These are phyloP conservation scores for Lateolabrax maculatus DNA, from an alignment of 2,797 vertebrate genomes.

Conservation along the genomic window DNA sequence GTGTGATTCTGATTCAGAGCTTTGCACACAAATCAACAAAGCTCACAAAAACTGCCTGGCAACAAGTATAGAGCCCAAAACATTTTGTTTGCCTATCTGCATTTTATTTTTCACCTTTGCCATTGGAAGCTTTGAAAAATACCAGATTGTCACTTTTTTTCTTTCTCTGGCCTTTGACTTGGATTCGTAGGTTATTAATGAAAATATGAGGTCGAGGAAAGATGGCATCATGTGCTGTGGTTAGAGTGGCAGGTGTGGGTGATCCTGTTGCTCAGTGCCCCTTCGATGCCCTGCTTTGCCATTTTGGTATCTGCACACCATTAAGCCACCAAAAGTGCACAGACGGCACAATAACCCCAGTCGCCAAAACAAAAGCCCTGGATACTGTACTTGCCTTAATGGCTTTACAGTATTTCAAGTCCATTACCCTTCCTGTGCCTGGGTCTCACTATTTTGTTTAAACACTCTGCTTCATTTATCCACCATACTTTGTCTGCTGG, in stretches of 20 bases:
- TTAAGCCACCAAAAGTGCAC: slow-evolving; percentile 46
- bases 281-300: slow-evolving; percentile 44
- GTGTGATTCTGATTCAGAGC: not conserved
- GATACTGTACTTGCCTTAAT: slow-evolving; percentile 26
- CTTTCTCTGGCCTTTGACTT: not conserved
- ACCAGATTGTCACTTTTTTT: not conserved
- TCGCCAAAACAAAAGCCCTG: slow-evolving; percentile 44
- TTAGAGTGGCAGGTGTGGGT: slow-evolving; percentile 38
- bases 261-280: slow-evolving; percentile 33
- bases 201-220: not conserved
- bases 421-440: slow-evolving; percentile 32
- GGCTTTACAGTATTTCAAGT: slow-evolving; percentile 32
- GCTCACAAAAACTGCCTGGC: not conserved
- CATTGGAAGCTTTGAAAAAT: not conserved
- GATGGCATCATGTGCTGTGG: not conserved
- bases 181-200: not conserved
- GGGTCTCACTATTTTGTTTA: slow-evolving; percentile 33
- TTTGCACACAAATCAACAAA: slow-evolving; percentile 3
- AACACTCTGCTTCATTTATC: slow-evolving; percentile 37
- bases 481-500: slow-evolving; percentile 16
- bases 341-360: slow-evolving; percentile 19
- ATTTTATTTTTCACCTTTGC: not conserved
- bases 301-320: slow-evolving; percentile 42
- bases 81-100: not conserved
- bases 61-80: not conserved